Percentiles rank a stretch among this genome's conserved stretches.
phyloP scores from a whole-genome alignment of 2,113 vertebrate genomes.

The Aplodontia rufa region DNA sequence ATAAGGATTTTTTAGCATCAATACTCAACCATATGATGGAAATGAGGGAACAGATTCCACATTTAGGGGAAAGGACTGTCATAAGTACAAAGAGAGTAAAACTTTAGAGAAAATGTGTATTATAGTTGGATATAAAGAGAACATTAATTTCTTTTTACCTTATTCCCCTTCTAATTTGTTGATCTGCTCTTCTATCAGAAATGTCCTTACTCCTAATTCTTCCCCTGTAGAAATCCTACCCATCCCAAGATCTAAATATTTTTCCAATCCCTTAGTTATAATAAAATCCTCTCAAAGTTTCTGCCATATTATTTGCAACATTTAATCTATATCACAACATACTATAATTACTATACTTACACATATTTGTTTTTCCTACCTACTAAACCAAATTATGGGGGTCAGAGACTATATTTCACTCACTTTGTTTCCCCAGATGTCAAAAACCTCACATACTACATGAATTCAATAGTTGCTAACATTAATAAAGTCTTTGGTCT shows the following conservation, averaged over 20 bases:
- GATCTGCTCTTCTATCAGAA: background rate
- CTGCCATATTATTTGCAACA: background rate
- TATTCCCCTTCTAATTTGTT: background rate
- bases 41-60: constrained; percentile 2
- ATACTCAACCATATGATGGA: background rate
- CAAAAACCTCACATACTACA: constrained; percentile 1
- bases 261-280: background rate
- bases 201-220: background rate
- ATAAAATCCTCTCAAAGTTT: constrained; percentile 9
- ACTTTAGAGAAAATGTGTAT: background rate
- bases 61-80: background rate
- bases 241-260: background rate
- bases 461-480: background rate
- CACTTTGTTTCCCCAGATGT: background rate
- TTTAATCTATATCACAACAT: background rate
- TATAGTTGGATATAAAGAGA: background rate
- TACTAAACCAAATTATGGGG: background rate
- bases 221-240: background rate
- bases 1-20: background rate
- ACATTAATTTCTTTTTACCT: background rate
- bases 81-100: background rate
- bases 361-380: background rate
- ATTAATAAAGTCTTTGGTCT: background rate
- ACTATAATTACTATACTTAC: background rate
- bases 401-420: constrained; percentile 21